Evolutionary conservation across 2,888 invertebrate genomes (phyloP), one percentile per base, ranked within the genome.

Genomic region (Netelia fuscicornis): DNA sequence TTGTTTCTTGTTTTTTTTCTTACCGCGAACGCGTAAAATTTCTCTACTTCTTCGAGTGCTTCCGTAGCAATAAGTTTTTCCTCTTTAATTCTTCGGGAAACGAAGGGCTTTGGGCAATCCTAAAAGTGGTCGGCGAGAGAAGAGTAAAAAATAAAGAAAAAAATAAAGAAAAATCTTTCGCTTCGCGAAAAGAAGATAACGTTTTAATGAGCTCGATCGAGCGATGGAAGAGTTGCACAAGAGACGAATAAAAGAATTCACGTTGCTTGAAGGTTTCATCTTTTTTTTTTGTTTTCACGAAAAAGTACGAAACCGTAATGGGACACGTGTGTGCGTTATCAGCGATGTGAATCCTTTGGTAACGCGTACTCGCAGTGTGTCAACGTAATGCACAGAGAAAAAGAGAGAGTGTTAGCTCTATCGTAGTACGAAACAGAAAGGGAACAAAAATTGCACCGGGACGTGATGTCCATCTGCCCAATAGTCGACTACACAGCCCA

Each of bases 191-290:
- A 64, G 25, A 44, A 44, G 77, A 58, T 56, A 44, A 68, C 56
- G 67, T 68, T 60, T 77, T 77, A 68, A 77, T 68, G 77, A 58
- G 77, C 77, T 77, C 67, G 23, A 60, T 60, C 58, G 60, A 58
- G 5, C 23, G 37, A 6, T n/a, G 20, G 23, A 8, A 37, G 42
- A 76, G 56, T 76, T 67, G 56, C 13, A 23, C 54, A 65, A 54
- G 13, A 20, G 13, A 25, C 13, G 54, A 72, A 67, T n/a, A 48
- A 67, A 72, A n/a, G n/a, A 52, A 60, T 42, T 78, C 42, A 23
- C 25, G 23, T 68, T 67, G 13, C 10, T 48, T n/a, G 23, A 72
- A 77, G 17, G 17, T 72, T 48, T 65, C 11, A 25, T 70, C 17
- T 23, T 9, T 37, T 20, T 9, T 13, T 20, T 68, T 20, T 62